Base-by-base conservation (phyloP, 2,888 invertebrate species). In the Tinea semifulvella region DNA sequence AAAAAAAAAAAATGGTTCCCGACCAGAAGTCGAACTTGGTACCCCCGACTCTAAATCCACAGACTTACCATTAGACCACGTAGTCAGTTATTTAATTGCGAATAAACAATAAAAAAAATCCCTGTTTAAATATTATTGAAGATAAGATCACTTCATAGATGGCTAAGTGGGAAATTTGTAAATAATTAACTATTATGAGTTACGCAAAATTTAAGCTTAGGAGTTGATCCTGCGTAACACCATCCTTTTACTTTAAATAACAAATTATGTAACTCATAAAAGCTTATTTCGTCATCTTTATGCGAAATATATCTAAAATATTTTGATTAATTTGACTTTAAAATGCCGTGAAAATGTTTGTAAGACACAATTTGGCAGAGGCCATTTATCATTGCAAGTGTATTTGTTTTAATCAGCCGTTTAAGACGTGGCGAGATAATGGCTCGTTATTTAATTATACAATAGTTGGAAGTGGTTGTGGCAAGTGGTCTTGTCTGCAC, bases 101-200 rank as follows among this genome's bases (percentile, higher is more conserved):
- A n/a, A n/a, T n/a, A n/a, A n/a, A n/a, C n/a, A n/a, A n/a, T n/a
- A n/a, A n/a, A n/a, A n/a, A n/a, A n/a, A n/a, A n/a, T n/a, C n/a
- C n/a, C n/a, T n/a, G n/a, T n/a, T n/a, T n/a, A n/a, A n/a, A n/a
- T n/a, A n/a, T n/a, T n/a, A n/a, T n/a, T n/a, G n/a, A n/a, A n/a
- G n/a, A n/a, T n/a, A n/a, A n/a, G n/a, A n/a, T n/a, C 22, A 19
- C 20, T 13, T 22, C 38, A 40, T 67, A 68, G 69, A 68, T 68
- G 60, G 62, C 58, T 56, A 58, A 68, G 60, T 60, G 58, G 58
- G 57, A 63, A 64, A 38, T 38, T 38, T 38, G 38, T 38, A 38
- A 17, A 38, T 38, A 31, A 40, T 13, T 40, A 22, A 22, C n/a
- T 11, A 22, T 40, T 13, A n/a, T n/a, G n/a, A n/a, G 40, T 40